Evolutionary conservation across 1,140 invertebrate species (phyloP).

Genomic region (Cherax quadricarinatus): DNA sequence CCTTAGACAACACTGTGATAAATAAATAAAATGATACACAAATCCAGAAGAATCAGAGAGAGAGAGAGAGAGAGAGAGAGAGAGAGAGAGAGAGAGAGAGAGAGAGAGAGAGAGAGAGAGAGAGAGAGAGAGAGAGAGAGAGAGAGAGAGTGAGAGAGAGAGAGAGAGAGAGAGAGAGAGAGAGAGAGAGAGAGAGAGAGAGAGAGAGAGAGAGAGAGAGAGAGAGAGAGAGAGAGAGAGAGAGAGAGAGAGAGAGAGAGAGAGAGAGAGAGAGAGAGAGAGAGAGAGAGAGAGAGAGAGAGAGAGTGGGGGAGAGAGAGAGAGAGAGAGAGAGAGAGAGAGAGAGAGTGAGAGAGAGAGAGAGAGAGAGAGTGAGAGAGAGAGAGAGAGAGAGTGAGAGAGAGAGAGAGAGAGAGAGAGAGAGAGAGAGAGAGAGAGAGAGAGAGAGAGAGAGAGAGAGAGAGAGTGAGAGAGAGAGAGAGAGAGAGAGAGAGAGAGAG

Average conservation of each 20-base stretch:
- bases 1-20: too few species aligned
- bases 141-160: background rate
- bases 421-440: too few species aligned
- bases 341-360: too few species aligned
- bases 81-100: background rate
- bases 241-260: background rate
- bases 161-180: background rate
- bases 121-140: background rate
- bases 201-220: background rate
- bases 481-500: too few species aligned
- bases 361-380: too few species aligned
- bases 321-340: too few species aligned
- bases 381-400: too few species aligned
- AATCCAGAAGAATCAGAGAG: background rate
- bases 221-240: background rate
- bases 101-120: background rate
- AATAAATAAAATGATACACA: background rate
- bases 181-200: background rate
- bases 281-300: background rate
- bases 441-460: too few species aligned
- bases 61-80: background rate
- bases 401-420: too few species aligned
- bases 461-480: too few species aligned
- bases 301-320: too few species aligned
- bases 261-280: background rate